Evolutionary conservation across 2,797 vertebrate genomes (phyloP), one percentile per base, ranked within the genome.

Genomic region (Triplophysa yarkandensis): DNA sequence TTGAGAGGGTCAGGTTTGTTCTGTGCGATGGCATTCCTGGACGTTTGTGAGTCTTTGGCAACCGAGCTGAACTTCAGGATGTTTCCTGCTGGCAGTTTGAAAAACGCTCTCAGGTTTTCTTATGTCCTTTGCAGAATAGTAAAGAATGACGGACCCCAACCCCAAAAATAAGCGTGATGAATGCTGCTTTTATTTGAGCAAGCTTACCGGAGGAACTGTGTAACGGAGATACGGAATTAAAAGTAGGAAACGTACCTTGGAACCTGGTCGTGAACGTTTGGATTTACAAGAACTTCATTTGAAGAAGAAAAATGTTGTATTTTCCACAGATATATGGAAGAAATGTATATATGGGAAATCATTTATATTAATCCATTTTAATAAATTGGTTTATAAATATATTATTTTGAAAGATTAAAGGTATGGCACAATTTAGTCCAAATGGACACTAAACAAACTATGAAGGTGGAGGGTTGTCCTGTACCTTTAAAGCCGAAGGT

Each of bases 161-260:
- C 48, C 77, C 62, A 79, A 84, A 85, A 84, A 83, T 82, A 88
- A 83, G 52, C 32, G 50, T 60, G 57, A 67, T 82, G 69, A 78
- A 86, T 83, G 74, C 67, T 65, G 30, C 63, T 78, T 86, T 85
- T 80, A 85, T 88, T 82, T 85, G 66, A 82, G 10, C 74, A 66
- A 58, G 76, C 71, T 74, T 39, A 80, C 78, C 82, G 86, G 83
- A 87, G 88, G 86, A 60, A 74, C 43, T 25, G 25, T 68, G 14
- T 34, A 41, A 48, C 27, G 4, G n/a, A 41, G 62, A 48, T 16
- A 46, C 17, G n/a, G 27, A 6, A 39, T 17, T 7, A 25, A 70
- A 55, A 58, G 43, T 16, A n/a, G 23, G 19, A 10, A 25, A 58
- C 21, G 4, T 41, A 32, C 5, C 32, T 25, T 65, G 21, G 1